Percentiles rank a stretch among this genome's conserved stretches.
Conservation (phyloP, 2,797 vertebrate species). For the Pangasius sanitwongsei region DNA sequence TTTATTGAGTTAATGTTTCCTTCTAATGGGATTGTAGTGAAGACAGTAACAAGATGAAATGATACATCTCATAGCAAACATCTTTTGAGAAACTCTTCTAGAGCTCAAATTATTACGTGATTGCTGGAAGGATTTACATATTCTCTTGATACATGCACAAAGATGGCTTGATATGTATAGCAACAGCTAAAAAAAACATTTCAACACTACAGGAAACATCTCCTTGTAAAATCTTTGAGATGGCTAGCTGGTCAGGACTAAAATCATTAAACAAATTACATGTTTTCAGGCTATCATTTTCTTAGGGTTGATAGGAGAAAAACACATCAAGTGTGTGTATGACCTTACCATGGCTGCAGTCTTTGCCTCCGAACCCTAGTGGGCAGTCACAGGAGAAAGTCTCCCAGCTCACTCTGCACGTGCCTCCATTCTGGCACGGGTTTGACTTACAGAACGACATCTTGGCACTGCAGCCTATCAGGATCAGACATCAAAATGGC, state of each 20-base stretch:
- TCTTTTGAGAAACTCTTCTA: background rate
- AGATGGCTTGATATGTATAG: background rate
- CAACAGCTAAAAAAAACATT: background rate
- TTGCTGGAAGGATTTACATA: background rate
- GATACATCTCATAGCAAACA: background rate
- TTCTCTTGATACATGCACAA: background rate
- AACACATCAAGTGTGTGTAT: slow-evolving; percentile 5
- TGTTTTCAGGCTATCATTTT: background rate
- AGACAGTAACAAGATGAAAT: background rate
- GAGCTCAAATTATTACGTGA: background rate
- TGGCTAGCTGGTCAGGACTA: background rate
- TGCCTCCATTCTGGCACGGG: slow-evolving; percentile 93
- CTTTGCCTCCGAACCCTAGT: slow-evolving; percentile 93
- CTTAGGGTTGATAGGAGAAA: background rate
- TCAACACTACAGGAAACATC: background rate
- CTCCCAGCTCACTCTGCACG: slow-evolving; percentile 91
- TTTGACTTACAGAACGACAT: slow-evolving; percentile 88
- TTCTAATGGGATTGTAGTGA: background rate
- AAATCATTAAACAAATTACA: background rate
- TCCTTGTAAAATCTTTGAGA: background rate
- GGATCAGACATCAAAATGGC: slow-evolving; percentile 28
- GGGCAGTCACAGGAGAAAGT: slow-evolving; percentile 94
- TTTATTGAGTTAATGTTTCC: background rate
- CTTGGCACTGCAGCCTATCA: slow-evolving; percentile 91
- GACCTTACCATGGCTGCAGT: slow-evolving; percentile 87